Conservation (phyloP, 2,113 vertebrate species). For the Prionailurus bengalensis region DNA sequence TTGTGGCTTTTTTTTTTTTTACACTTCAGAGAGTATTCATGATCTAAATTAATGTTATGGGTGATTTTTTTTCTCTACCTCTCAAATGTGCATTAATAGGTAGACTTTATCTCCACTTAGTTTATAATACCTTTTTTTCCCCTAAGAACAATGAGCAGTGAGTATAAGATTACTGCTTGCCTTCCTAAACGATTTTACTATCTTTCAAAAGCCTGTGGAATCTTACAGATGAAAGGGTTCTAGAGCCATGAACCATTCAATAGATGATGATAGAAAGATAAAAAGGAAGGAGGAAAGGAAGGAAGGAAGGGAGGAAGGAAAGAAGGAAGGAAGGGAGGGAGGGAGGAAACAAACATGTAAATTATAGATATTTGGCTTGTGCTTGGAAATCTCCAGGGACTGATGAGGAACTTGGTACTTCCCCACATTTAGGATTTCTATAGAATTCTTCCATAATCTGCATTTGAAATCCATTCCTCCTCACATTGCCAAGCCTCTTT, state of each 20-base stretch:
- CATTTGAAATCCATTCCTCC: background rate
- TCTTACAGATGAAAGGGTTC: background rate
- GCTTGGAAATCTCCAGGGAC: background rate
- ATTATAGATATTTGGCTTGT: background rate
- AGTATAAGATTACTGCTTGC: background rate
- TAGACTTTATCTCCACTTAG: conserved; percentile 70
- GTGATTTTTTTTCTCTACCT: conserved; percentile 58
- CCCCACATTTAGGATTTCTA: background rate
- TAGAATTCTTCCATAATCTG: background rate
- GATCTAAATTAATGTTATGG: conserved; percentile 70
- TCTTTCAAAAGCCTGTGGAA: conserved; percentile 17
- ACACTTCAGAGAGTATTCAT: conserved; percentile 56
- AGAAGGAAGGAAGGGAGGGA: too few species aligned
- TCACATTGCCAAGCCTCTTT: background rate
- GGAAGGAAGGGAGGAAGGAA: too few species aligned
- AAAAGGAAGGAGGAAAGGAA: too few species aligned
- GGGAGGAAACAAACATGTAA: background rate
- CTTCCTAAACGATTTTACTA: background rate
- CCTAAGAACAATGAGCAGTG: conserved; percentile 57
- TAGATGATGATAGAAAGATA: background rate
- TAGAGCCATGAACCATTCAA: background rate
- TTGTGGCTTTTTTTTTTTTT: conserved; percentile 68
- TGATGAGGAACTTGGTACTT: background rate
- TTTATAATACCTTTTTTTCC: background rate
- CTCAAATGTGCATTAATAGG: conserved; percentile 69